A percentile compares a stretch with the other conserved stretches of the same genome.
Evolutionary conservation across 2,113 vertebrate genomes (phyloP).

Genomic region (Sphyrna mokarran): DNA sequence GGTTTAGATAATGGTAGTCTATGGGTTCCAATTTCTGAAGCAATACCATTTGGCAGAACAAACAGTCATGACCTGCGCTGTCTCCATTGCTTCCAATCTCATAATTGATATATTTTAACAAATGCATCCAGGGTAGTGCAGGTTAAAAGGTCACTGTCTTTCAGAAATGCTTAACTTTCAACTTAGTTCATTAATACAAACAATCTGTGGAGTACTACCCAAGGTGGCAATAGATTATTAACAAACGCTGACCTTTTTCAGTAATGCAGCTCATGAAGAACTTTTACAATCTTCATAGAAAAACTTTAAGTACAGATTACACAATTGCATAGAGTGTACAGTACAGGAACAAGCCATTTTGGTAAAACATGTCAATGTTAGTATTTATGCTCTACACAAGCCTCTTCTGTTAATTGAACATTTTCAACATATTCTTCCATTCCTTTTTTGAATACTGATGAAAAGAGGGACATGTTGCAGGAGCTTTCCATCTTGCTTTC

Average conservation of each 20-base stretch:
- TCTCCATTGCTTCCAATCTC: neutral
- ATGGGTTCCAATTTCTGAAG: neutral
- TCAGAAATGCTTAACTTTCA: neutral
- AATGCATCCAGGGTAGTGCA: neutral
- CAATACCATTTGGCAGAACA: neutral
- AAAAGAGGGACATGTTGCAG: neutral
- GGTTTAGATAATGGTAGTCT: neutral
- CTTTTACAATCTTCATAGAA: neutral
- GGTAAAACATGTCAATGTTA: neutral
- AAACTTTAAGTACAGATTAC: neutral
- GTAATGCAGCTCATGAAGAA: neutral
- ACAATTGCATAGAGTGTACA: neutral
- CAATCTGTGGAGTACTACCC: neutral
- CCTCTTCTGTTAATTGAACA: neutral
- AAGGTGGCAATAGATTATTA: neutral
- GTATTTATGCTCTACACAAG: neutral
- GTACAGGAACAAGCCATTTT: neutral
- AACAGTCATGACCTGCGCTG: neutral
- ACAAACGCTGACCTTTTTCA: neutral
- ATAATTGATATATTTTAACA: neutral
- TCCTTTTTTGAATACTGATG: neutral
- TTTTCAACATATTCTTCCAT: neutral
- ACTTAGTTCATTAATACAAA: neutral
- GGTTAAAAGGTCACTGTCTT: neutral
- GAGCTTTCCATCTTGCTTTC: neutral